Base-by-base conservation (phyloP, 2,113 vertebrate species). In the Gavialis gangeticus region DNA sequence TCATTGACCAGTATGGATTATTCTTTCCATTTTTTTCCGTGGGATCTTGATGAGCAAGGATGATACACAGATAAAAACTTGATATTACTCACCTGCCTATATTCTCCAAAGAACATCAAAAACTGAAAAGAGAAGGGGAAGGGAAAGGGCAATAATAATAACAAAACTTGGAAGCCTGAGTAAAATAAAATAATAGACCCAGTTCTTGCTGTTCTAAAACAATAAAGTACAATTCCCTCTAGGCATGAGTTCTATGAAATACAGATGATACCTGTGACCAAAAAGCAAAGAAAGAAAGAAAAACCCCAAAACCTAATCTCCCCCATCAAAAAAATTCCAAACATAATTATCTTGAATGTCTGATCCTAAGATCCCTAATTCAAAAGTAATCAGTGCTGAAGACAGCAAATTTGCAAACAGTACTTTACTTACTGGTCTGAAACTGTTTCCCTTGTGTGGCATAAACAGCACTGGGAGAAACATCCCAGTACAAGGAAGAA, bases 1-100 rank as follows among this genome's bases (percentile, higher is more conserved):
- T 94, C 67, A 91, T 96, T 97, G 95, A 94, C 95, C 91, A 94
- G 11, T 92, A 64, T 91, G 2, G 6, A 78, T 97, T 95, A 89
- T 88, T 93, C 75, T 91, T 96, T 83, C 71, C 19, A 85, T 95
- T 97, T 97, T 91, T 75, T 93, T 95, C 81, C 82, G 14, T 73
- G 17, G 55, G 56, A 94, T 84, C 87, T 73, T 85, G 63, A 67
- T 87, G 76, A 94, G 80, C 28, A 60, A 27, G 12, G 18, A 18
- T 84, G 79, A 95, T 62, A 60, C 3, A 85, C 21, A 88, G 76
- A 92, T 73, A 89, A 95, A 92, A 94, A 87, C 5, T 75, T 76
- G 1, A 28, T 87, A 63, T 77, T 85, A 86, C 91, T 95, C 82
- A 76, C 17, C 25, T 0, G 0, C 19, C n/a, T 80, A 10, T 93